Conservation (phyloP, 2,113 vertebrate species). For the Petroica traversi region DNA sequence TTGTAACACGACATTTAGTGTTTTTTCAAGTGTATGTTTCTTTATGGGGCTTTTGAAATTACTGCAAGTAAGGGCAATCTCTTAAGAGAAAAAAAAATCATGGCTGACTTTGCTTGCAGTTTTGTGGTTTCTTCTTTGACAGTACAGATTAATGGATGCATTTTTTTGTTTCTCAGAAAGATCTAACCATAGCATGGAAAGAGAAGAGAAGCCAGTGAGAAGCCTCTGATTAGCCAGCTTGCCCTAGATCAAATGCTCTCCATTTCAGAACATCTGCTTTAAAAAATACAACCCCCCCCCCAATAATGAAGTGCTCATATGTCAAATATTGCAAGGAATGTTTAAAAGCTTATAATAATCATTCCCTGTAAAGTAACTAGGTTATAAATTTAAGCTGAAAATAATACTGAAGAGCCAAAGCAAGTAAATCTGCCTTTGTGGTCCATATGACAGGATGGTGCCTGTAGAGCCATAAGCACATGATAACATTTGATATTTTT, state of each 20-base stretch:
- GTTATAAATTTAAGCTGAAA: neutral
- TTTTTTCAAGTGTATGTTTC: neutral
- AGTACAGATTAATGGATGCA: conserved; percentile 5
- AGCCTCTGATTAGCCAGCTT: neutral
- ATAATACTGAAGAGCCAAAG: neutral
- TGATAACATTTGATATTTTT: conserved; percentile 47
- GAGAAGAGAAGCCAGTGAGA: neutral
- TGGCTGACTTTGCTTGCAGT: neutral
- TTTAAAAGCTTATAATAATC: neutral
- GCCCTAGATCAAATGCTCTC: conserved; percentile 1
- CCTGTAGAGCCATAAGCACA: neutral
- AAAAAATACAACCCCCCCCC: conserved; percentile 5
- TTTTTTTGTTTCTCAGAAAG: conserved; percentile 23
- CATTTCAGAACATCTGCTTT: conserved; percentile 9
- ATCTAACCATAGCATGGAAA: neutral
- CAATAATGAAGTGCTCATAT: neutral
- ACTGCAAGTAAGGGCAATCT: neutral
- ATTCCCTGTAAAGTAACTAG: neutral
- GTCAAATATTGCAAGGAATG: neutral
- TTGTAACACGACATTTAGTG: neutral
- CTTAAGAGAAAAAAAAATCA: neutral
- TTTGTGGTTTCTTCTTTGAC: neutral
- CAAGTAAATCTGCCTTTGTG: neutral
- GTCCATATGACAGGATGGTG: neutral
- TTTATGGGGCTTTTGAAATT: neutral